Percentiles rank a stretch among this genome's conserved stretches.
phyloP scores from a whole-genome alignment of 2,113 vertebrate genomes.

The Hystrix brachyura region DNA sequence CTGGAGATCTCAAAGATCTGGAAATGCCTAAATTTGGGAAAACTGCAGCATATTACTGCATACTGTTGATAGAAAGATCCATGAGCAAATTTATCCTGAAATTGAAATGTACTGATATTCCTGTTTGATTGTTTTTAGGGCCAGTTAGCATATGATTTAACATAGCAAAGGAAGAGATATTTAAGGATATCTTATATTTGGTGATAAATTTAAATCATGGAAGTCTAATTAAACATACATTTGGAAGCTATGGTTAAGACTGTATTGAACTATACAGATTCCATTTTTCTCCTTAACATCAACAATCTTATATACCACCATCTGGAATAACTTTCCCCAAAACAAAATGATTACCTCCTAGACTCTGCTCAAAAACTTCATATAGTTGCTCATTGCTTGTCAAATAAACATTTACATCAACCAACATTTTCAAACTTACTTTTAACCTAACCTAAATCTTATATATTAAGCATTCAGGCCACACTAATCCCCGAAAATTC shows the following conservation, averaged over 20 bases:
- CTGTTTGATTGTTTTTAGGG: neutral
- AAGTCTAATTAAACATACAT: neutral
- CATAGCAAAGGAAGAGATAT: neutral
- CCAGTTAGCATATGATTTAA: slow-evolving; percentile 41
- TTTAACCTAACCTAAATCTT: neutral
- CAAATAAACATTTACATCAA: neutral
- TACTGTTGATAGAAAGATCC: neutral
- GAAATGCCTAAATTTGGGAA: neutral
- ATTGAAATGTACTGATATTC: neutral
- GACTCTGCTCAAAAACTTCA: neutral
- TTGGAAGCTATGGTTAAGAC: neutral
- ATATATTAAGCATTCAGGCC: neutral
- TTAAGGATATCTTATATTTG: neutral
- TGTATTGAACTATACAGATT: neutral
- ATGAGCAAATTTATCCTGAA: slow-evolving; percentile 11
- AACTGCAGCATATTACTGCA: neutral
- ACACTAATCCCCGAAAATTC: neutral
- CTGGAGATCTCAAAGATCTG: neutral
- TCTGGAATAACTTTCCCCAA: slow-evolving; percentile 34
- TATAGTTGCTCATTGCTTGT: neutral
- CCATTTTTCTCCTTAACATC: neutral
- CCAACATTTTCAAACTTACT: slow-evolving; percentile 3
- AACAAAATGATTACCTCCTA: neutral
- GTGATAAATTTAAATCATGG: slow-evolving; percentile 34
- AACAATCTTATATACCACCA: neutral